Base-by-base conservation (phyloP, 2,888 invertebrate genomes). In the Watsonalla binaria region DNA sequence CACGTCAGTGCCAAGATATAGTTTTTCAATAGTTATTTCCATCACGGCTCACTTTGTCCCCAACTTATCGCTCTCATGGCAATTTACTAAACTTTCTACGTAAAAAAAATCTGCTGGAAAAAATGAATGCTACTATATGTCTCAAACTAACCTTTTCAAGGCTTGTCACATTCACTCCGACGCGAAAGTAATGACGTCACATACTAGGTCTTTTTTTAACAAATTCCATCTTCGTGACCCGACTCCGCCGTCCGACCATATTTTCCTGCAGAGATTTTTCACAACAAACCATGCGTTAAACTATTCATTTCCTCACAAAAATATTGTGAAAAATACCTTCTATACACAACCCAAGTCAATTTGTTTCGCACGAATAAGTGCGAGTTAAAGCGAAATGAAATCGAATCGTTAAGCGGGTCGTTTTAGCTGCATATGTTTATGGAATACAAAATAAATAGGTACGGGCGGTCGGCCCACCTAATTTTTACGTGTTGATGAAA, bases 381-480 rank as follows among this genome's bases (percentile, higher is more conserved):
- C 15, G 49, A 49, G 37, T 49, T 39, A 49, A 39, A 49, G 37
- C 49, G 37, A 37, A 49, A 37, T 49, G 49, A 49, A 49, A 49
- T 35, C 49, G 49, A 47, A 46, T 51, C 60, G 62, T 65, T 55
- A 65, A 64, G 51, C 47, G 51, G 33, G 37, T 52, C 47, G 42
- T 42, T 37, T 53, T 49, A 57, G 55, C 55, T 57, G 56, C 59
- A 62, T 56, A 62, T 53, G 65, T 62, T 56, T 60, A 53, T 13
- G 48, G 51, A 51, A 68, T 53, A 55, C 58, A 50, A 56, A 53
- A 56, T 58, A 59, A 65, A 56, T 39, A 46, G 13, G 47, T 24
- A 33, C 33, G 42, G 24, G 39, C 46, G 46, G 14, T 42, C 14
- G 45, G 60, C 11, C 11, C 1, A 24, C 24, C 24, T 2, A 4